Conservation (phyloP, 2,797 vertebrate species). For the Gorsachius magnificus region DNA sequence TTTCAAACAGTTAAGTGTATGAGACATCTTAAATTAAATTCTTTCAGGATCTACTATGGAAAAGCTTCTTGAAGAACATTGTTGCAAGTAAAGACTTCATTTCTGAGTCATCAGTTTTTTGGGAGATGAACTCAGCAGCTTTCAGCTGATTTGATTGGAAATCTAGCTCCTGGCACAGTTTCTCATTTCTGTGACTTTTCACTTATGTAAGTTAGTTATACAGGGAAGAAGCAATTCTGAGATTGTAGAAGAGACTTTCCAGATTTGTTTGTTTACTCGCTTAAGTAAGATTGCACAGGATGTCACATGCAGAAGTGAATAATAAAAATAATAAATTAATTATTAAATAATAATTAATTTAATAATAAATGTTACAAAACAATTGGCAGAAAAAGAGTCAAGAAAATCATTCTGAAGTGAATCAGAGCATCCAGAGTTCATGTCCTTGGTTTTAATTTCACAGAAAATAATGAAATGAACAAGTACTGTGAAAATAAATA, state of each 20-base stretch:
- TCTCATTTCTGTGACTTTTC: neutral
- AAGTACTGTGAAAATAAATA: neutral
- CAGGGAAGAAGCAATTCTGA: neutral
- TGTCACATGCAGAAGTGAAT: neutral
- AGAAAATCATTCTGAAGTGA: neutral
- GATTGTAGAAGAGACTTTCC: neutral
- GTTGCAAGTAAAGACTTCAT: neutral
- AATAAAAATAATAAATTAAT: neutral
- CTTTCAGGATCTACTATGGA: neutral
- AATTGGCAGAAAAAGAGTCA: neutral
- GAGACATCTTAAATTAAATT: neutral
- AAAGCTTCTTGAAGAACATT: neutral
- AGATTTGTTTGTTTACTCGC: neutral
- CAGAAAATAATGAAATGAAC: neutral
- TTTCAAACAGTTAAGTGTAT: neutral
- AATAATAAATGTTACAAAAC: neutral
- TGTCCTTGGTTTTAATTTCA: neutral
- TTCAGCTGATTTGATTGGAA: neutral
- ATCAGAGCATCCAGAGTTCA: neutral
- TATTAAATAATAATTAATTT: neutral
- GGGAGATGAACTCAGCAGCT: neutral
- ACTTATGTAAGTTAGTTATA: neutral
- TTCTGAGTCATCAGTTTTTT: neutral
- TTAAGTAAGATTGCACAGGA: neutral
- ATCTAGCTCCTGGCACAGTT: neutral